These are phyloP conservation scores for Myodes glareolus DNA, from an alignment of 2,113 vertebrate species.

Conservation along the genomic window DNA sequence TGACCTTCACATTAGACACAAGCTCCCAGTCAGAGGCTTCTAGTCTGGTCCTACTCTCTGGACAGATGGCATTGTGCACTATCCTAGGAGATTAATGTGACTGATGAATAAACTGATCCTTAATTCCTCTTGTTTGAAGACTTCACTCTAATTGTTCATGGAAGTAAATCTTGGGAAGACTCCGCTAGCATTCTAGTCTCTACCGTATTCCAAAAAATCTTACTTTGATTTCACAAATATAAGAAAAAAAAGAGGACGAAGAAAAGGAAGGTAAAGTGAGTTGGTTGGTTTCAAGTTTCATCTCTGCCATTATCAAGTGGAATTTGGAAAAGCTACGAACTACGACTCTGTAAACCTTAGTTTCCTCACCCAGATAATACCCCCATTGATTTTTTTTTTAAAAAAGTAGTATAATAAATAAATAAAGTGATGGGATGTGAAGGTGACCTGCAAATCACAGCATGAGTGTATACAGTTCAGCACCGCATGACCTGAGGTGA, in stretches of 20 bases:
- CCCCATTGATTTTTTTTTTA: neutral
- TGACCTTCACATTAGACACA: neutral
- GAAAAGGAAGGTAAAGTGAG: neutral
- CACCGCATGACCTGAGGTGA: neutral
- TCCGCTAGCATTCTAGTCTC: neutral
- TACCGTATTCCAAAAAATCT: neutral
- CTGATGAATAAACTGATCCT: neutral
- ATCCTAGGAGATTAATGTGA: neutral
- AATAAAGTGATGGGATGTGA: neutral
- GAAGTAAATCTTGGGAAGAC: neutral
- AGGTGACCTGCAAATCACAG: neutral
- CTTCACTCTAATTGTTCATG: neutral
- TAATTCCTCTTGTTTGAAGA: neutral
- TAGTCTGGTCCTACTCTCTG: neutral
- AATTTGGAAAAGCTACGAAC: neutral
- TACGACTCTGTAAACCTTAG: neutral
- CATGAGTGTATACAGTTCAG: neutral
- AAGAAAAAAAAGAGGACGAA: neutral
- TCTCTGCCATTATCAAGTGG: neutral
- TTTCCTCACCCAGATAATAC: conserved; percentile 33
- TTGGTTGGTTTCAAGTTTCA: neutral
- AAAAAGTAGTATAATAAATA: neutral
- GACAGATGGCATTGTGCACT: neutral
- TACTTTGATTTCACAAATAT: neutral
- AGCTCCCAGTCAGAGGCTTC: neutral